Conservation (phyloP, 1,140 invertebrate species). For the Micrasema longulum region DNA sequence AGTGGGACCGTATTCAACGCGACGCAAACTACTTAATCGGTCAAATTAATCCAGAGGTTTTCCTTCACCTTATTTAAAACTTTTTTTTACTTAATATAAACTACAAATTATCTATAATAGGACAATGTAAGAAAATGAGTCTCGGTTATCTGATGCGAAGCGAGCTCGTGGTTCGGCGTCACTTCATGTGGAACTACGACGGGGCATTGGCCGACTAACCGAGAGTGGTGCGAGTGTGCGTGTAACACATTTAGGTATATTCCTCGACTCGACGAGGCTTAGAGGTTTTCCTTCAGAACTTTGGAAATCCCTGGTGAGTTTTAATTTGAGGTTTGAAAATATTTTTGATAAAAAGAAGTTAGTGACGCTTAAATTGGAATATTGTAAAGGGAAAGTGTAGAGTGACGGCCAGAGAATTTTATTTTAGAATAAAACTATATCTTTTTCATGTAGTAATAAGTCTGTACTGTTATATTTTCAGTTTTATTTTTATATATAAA, state of each 20-base stretch:
- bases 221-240: no score
- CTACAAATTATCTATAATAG: no score
- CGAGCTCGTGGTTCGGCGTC: background rate
- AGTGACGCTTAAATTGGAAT: conserved; percentile 22
- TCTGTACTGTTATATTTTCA: conserved; percentile 38
- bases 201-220: no score
- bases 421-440: conserved; percentile 51
- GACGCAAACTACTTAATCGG: background rate
- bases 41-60: no score
- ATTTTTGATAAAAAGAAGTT: conserved; percentile 36
- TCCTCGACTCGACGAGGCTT: no score
- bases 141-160: background rate
- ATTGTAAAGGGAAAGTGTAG: conserved; percentile 33
- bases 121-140: background rate
- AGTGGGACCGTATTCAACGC: background rate
- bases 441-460: conserved; percentile 51
- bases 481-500: conserved; percentile 38
- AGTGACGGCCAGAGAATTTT: conserved; percentile 53
- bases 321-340: conserved; percentile 17
- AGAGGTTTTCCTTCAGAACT: no score
- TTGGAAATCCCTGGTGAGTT: no score
- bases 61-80: no score
- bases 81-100: no score
- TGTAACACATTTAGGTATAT: no score
- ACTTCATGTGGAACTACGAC: no score